A percentile compares a stretch with the other conserved stretches of the same genome.
phyloP scores from a whole-genome alignment of 92 coral and sea anemone species.

The Palythoa heliodiscus region DNA sequence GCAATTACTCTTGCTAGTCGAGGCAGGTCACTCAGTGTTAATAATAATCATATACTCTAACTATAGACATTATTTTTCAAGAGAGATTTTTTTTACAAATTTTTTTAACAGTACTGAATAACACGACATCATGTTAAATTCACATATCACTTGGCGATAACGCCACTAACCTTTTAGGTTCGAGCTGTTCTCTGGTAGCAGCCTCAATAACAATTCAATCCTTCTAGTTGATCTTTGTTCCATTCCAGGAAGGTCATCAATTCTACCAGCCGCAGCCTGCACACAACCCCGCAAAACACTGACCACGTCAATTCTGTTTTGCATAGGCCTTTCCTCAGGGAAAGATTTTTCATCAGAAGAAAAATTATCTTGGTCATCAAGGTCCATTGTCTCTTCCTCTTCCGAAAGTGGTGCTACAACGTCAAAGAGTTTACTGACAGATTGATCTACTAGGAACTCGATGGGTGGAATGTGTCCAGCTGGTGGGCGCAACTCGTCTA shows the following conservation, averaged over 20 bases:
- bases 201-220: slow-evolving; percentile 73
- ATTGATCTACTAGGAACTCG: slow-evolving; percentile 72
- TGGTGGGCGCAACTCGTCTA: slow-evolving; percentile 83
- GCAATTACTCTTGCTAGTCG: too few species aligned
- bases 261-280: slow-evolving; percentile 85
- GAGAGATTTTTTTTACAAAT: too few species aligned
- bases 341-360: not conserved
- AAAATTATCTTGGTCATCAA: slow-evolving; percentile 33
- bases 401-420: slow-evolving; percentile 50
- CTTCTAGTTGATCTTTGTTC: slow-evolving; percentile 76
- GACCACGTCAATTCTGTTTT: slow-evolving; percentile 56
- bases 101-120: too few species aligned
- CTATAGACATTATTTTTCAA: too few species aligned
- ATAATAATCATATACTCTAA: too few species aligned
- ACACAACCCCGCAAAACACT: slow-evolving; percentile 73
- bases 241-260: slow-evolving; percentile 63
- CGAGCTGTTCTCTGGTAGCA: slow-evolving; percentile 65
- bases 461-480: slow-evolving; percentile 79
- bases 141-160: too few species aligned
- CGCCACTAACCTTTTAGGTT: slow-evolving; percentile 3
- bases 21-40: too few species aligned
- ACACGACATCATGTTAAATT: not conserved
- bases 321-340: not conserved
- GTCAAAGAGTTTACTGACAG: slow-evolving; percentile 81
- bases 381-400: slow-evolving; percentile 51